Percentiles rank a stretch among this genome's conserved stretches.
These are phyloP conservation scores for Halichoeres trimaculatus DNA, from an alignment of 2,113 vertebrate species.

Conservation along the genomic window DNA sequence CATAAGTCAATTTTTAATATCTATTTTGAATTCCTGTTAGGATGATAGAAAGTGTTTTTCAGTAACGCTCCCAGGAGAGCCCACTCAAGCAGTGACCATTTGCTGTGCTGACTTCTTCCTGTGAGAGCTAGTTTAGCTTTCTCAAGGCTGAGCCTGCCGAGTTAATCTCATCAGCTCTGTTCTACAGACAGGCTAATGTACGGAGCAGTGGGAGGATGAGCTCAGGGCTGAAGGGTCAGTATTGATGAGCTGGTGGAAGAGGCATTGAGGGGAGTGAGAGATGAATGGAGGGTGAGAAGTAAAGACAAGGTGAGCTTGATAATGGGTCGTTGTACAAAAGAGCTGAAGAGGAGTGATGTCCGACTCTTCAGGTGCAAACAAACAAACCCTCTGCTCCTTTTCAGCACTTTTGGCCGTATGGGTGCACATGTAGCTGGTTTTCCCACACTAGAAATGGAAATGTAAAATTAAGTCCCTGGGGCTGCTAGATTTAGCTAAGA, in stretches of 20 bases:
- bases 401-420: conserved; percentile 12
- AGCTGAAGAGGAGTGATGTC: conserved; percentile 5
- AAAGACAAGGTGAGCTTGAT: conserved; percentile 21
- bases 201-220: conserved; percentile 11
- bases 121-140: conserved; percentile 36
- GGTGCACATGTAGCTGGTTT: conserved; percentile 41
- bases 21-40: conserved; percentile 34
- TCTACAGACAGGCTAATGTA: conserved; percentile 53
- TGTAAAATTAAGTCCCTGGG: conserved; percentile 56
- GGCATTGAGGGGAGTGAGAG: neutral
- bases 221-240: conserved; percentile 31
- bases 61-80: conserved; percentile 40
- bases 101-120: conserved; percentile 32
- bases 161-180: conserved; percentile 58
- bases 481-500: conserved; percentile 63
- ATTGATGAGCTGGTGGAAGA: conserved; percentile 47
- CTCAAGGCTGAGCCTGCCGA: conserved; percentile 21
- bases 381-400: conserved; percentile 24
- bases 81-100: conserved; percentile 45
- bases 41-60: conserved; percentile 45
- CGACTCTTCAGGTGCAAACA: conserved; percentile 11
- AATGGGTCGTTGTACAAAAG: conserved; percentile 22
- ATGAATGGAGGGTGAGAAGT: neutral
- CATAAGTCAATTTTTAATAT: conserved; percentile 42
- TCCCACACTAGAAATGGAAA: conserved; percentile 69